Evolutionary conservation across 2,888 invertebrate genomes (phyloP), one percentile per base, ranked within the genome.

Genomic region (Anarsia innoxiella): DNA sequence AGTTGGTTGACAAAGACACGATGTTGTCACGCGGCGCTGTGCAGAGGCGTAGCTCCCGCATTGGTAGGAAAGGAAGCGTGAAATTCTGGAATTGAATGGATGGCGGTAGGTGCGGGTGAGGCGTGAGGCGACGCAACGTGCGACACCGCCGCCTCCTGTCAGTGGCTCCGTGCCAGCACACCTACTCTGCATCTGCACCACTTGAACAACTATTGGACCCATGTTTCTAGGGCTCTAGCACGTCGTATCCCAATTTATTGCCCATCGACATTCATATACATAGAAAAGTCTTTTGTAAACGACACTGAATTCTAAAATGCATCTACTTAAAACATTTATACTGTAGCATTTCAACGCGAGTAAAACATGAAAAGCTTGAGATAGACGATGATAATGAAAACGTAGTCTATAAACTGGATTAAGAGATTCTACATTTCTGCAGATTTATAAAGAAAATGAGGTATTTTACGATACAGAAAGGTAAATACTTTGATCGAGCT

Each of bases 1-100:
- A 58, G 63, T 58, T 55, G 53, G 63, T 66, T 62, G 71, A 70
- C 70, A 72, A 66, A 67, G 69, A 65, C 59, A 52, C 57, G 63
- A 55, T 67, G 65, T 59, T 60, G 69, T 70, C 67, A 67, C 59
- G 62, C 53, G 56, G 55, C 47, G 57, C 53, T 59, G 51, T 45
- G 41, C 51, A 54, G 39, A 47, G 8, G 31, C 10, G 16, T 4
- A 2, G 12, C 12, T 15, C 23, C 12, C 31, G 23, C 11, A 59
- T 60, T 61, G 49, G 53, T 56, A 54, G 53, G 54, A 53, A 60
- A 42, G 53, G 55, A 59, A 59, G 53, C 61, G 60, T 68, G 55
- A 66, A 66, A 66, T 65, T 54, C 44, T 53, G 49, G 48, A 51
- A 53, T 56, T 49, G 50, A 54, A 56, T 53, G 30, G n/a, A 31